Percentiles rank a stretch among this genome's conserved stretches.
phyloP scores from a whole-genome alignment of 2,888 invertebrate genomes.

The Drosophila merina region DNA sequence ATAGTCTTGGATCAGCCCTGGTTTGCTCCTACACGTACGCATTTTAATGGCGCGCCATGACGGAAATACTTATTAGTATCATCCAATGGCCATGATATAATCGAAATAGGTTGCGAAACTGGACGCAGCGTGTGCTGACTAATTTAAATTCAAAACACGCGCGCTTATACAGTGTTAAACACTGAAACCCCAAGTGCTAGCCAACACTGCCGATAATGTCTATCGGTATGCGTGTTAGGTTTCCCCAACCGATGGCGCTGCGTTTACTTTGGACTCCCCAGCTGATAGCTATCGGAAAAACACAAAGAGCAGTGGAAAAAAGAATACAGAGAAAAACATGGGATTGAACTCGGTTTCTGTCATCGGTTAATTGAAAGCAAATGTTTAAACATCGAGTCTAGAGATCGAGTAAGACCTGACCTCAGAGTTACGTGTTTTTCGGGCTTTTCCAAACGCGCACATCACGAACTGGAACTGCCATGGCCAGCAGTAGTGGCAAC shows the following conservation, averaged over 20 bases:
- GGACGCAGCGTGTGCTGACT: conserved; percentile 26
- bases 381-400: conserved; percentile 16
- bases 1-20: conserved; percentile 27
- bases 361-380: conserved; percentile 22
- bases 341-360: neutral
- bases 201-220: conserved; percentile 20
- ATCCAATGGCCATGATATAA: conserved; percentile 67
- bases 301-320: conserved; percentile 18
- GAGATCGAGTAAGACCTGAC: conserved; percentile 25
- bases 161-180: conserved; percentile 18
- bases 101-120: conserved; percentile 62
- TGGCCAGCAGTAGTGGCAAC: conserved; percentile 59
- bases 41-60: conserved; percentile 58
- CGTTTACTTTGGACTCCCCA: neutral
- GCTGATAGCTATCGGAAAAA: conserved; percentile 4
- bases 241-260: neutral
- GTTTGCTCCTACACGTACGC: conserved; percentile 58
- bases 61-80: conserved; percentile 72
- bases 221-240: conserved; percentile 12
- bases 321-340: conserved; percentile 21
- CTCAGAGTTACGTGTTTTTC: neutral
- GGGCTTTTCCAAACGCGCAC: conserved; percentile 9
- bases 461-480: conserved; percentile 41
- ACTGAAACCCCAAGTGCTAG: conserved; percentile 22
- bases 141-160: conserved; percentile 69